A percentile compares a stretch with the other conserved stretches of the same genome.
Evolutionary conservation across 2,888 invertebrate genomes (phyloP).

Genomic region (Allophyes oxyacanthae): DNA sequence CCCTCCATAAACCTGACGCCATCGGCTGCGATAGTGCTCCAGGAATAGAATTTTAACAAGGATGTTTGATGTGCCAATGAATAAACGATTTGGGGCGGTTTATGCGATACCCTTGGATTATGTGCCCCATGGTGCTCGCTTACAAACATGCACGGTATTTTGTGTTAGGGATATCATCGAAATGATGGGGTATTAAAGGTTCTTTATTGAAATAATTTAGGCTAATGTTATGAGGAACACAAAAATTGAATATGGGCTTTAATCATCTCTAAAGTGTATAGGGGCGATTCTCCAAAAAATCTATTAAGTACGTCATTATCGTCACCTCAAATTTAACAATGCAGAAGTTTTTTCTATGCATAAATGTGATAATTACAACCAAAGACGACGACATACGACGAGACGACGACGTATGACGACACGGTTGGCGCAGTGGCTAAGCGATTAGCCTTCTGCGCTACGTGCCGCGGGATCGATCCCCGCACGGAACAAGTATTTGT

Average conservation of each 20-base stretch:
- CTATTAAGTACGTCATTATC: too few relatives aligned
- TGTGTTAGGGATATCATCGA: constrained; percentile 42
- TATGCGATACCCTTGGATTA: constrained; percentile 73
- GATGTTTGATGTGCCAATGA: constrained; percentile 80
- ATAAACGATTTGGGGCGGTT: constrained; percentile 81
- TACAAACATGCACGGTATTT: constrained; percentile 52
- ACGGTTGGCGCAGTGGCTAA: too few relatives aligned
- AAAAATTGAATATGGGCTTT: constrained; percentile 28
- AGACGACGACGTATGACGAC: too few relatives aligned
- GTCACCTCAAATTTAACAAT: too few relatives aligned
- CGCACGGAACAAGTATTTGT: too few relatives aligned
- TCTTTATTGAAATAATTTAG: constrained; percentile 52
- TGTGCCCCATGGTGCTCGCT: constrained; percentile 52
- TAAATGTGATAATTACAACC: too few relatives aligned
- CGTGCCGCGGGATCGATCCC: too few relatives aligned
- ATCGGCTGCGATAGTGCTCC: constrained; percentile 15
- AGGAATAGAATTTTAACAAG: constrained; percentile 80
- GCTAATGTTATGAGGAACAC: constrained; percentile 34
- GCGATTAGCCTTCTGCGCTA: too few relatives aligned
- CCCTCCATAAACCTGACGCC: too few relatives aligned
- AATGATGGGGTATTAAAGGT: constrained; percentile 48
- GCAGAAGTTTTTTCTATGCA: too few relatives aligned
- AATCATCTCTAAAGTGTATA: constrained; percentile 7
- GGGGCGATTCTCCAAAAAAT: too few relatives aligned
- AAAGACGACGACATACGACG: too few relatives aligned